These are phyloP conservation scores for Stenolophus ochropezus DNA, from an alignment of 2,888 invertebrate species.

Conservation along the genomic window DNA sequence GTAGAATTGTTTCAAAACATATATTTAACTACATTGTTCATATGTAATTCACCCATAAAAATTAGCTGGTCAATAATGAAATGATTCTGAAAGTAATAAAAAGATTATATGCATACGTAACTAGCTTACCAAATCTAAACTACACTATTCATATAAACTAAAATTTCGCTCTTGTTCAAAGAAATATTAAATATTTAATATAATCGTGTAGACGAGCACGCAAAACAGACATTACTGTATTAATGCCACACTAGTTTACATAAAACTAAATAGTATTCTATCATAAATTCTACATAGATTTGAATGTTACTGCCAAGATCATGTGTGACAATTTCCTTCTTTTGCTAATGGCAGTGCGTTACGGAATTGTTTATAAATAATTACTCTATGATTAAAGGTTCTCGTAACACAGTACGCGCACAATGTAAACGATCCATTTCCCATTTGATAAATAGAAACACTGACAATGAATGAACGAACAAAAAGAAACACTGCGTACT, in stretches of 20 bases:
- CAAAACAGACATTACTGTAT: constrained; percentile 50
- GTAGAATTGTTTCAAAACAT: constrained; percentile 27
- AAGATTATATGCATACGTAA: constrained; percentile 33
- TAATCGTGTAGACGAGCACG: constrained; percentile 2
- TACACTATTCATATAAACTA: constrained; percentile 5
- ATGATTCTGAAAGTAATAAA: constrained; percentile 29
- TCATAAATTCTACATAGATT: constrained; percentile 37
- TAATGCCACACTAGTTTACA: constrained; percentile 43
- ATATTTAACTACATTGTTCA: constrained; percentile 35
- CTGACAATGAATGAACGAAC: constrained; percentile 47
- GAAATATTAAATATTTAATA: constrained; percentile 3
- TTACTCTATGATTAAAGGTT: constrained; percentile 47
- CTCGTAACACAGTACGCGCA: constrained; percentile 46
- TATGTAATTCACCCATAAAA: constrained; percentile 40
- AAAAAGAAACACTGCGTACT: constrained; percentile 51
- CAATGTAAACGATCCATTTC: constrained; percentile 28
- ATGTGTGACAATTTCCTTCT: constrained; percentile 45
- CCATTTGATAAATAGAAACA: constrained; percentile 28
- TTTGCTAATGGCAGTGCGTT: constrained; percentile 58
- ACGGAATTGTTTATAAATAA: constrained; percentile 57
- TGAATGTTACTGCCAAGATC: constrained; percentile 49
- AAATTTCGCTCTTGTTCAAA: constrained; percentile 26
- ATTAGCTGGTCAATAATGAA: constrained; percentile 30
- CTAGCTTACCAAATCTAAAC: constrained; percentile 33
- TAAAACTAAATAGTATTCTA: constrained; percentile 42